These are phyloP conservation scores for Leptinotarsa lineolata DNA, from an alignment of 1,140 invertebrate species.

Conservation along the genomic window DNA sequence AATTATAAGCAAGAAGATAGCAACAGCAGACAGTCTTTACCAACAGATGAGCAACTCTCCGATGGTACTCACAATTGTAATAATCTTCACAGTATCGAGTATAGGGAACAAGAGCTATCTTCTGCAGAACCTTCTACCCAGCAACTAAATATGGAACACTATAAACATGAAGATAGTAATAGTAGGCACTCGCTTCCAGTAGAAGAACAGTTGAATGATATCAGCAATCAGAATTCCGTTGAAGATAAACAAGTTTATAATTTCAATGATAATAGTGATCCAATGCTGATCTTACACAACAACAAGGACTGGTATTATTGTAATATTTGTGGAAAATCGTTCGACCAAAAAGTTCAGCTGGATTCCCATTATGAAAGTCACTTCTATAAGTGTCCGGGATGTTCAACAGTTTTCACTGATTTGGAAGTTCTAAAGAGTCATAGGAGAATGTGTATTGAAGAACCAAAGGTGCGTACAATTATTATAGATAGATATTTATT, in stretches of 20 bases:
- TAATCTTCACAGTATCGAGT: constrained; percentile 5
- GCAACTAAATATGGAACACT: constrained; percentile 24
- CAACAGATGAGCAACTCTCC: constrained; percentile 20
- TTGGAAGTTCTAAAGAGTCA: constrained; percentile 57
- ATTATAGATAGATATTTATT: constrained; percentile 3
- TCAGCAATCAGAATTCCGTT: constrained; percentile 3
- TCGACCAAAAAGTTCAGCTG: constrained; percentile 56
- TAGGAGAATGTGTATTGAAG: constrained; percentile 46
- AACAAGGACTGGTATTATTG: constrained; percentile 49
- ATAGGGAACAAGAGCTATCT: constrained; percentile 21
- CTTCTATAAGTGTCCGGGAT: constrained; percentile 58
- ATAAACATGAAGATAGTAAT: constrained; percentile 39
- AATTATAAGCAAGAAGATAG: constrained; percentile 29
- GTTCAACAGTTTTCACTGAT: constrained; percentile 58
- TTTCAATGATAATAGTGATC: constrained; percentile 21
- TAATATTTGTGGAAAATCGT: constrained; percentile 61
- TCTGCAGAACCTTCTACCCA: neutral
- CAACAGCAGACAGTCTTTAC: constrained; percentile 25
- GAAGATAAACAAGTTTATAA: constrained; percentile 30
- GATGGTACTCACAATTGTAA: constrained; percentile 9
- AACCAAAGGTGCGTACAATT: constrained; percentile 19
- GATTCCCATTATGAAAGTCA: constrained; percentile 60
- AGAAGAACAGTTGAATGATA: constrained; percentile 34
- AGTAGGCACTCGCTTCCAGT: constrained; percentile 31
- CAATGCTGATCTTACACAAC: constrained; percentile 14